These are phyloP conservation scores for Haliclona indistincta DNA, from an alignment of 37 sponge, comb jelly and placozoan species.

Conservation along the genomic window DNA sequence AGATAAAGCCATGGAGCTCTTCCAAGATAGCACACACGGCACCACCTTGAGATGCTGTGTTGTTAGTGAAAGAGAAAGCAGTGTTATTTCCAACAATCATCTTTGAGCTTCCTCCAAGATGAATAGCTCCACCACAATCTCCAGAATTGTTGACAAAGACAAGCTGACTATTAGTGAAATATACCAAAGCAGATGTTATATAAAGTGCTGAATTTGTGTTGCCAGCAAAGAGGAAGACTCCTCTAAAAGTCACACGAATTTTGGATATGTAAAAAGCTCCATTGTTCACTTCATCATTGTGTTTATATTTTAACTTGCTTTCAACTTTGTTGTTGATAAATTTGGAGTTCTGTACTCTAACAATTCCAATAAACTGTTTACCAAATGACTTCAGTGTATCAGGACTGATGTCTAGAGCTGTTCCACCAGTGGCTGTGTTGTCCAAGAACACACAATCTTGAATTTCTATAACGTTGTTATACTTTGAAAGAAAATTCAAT, in stretches of 20 bases:
- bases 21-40: neutral
- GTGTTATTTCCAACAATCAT: neutral
- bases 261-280: neutral
- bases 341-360: neutral
- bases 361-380: neutral
- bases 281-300: neutral
- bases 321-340: neutral
- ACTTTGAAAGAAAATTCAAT: neutral
- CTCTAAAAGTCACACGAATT: neutral
- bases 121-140: neutral
- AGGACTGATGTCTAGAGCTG: neutral
- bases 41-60: neutral
- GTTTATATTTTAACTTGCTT: too few species aligned
- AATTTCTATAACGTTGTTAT: neutral
- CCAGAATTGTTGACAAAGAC: neutral
- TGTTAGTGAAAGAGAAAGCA: neutral
- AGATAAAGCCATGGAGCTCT: too few species aligned
- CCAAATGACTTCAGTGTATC: neutral
- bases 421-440: neutral
- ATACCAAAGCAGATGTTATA: neutral
- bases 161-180: neutral
- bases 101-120: neutral
- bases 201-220: neutral
- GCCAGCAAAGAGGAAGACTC: neutral
- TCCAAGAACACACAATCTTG: neutral